These are phyloP conservation scores for Trileptium ribeirensis DNA, from an alignment of 2,888 invertebrate species.

Conservation along the genomic window DNA sequence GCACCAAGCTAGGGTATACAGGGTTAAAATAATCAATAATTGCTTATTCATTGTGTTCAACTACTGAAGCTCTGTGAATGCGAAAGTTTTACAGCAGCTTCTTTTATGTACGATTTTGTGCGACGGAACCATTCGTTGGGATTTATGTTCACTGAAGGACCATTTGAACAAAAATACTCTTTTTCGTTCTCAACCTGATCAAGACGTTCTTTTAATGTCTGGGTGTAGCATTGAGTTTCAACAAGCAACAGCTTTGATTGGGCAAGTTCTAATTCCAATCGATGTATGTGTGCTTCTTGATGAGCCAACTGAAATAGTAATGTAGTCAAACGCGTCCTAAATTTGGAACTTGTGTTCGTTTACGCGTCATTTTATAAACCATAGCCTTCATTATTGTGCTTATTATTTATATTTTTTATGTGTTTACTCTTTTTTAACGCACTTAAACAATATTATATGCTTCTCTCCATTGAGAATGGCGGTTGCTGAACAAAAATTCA, in stretches of 20 bases:
- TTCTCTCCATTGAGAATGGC: not conserved
- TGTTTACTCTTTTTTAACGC: too few relatives aligned
- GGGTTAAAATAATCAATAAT: too few relatives aligned
- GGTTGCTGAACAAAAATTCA: too few relatives aligned
- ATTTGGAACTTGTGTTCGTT: too few relatives aligned
- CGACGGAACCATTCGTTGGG: not conserved
- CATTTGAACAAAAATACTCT: not conserved
- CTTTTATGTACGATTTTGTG: not conserved
- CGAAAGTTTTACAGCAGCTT: not conserved
- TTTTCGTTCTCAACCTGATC: not conserved
- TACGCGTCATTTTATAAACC: too few relatives aligned
- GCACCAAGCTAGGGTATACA: too few relatives aligned
- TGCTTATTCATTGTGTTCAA: too few relatives aligned
- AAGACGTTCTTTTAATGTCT: not conserved
- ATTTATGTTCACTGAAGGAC: not conserved
- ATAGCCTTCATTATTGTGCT: too few relatives aligned
- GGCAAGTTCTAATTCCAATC: not conserved
- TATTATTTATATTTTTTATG: too few relatives aligned
- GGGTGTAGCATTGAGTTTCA: not conserved
- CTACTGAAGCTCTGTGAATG: too few relatives aligned
- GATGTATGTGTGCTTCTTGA: not conserved
- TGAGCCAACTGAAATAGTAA: not conserved
- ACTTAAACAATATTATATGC: not conserved
- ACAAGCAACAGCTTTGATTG: not conserved
- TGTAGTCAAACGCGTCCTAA: too few relatives aligned